Conservation (phyloP, 2,888 invertebrate species). For the Cantharis lateralis region DNA sequence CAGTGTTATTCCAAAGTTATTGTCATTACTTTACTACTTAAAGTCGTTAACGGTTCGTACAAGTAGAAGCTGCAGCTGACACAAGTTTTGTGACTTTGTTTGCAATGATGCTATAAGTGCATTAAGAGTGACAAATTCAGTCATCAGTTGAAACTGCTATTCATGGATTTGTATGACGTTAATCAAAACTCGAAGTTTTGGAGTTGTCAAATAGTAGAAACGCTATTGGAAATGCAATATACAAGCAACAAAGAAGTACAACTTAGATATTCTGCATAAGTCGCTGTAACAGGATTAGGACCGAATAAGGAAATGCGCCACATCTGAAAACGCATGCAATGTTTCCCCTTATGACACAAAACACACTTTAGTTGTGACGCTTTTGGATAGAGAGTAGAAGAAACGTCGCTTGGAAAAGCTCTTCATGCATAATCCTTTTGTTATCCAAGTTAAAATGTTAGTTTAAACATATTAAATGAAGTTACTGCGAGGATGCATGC, state of each 20-base stretch:
- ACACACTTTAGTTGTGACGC: slow-evolving; percentile 21
- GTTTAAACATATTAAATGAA: background rate
- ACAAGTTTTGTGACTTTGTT: slow-evolving; percentile 24
- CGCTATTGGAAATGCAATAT: background rate
- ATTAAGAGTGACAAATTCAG: slow-evolving; percentile 14
- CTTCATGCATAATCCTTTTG: slow-evolving; percentile 28
- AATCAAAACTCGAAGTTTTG: background rate
- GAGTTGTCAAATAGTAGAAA: background rate
- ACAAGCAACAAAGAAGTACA: slow-evolving; percentile 4
- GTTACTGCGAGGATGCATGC: background rate
- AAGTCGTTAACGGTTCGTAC: slow-evolving; percentile 27
- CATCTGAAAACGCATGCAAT: slow-evolving; percentile 18
- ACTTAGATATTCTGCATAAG: slow-evolving; percentile 14
- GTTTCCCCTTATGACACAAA: slow-evolving; percentile 18
- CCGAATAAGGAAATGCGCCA: slow-evolving; percentile 16
- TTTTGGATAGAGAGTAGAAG: slow-evolving; percentile 11
- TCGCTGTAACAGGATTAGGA: slow-evolving; percentile 13
- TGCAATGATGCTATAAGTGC: slow-evolving; percentile 21
- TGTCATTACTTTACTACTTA: slow-evolving; percentile 29
- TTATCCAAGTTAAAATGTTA: slow-evolving; percentile 14
- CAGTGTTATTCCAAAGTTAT: slow-evolving; percentile 29
- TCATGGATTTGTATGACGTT: background rate
- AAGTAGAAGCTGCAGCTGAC: slow-evolving; percentile 30
- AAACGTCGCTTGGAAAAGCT: slow-evolving; percentile 20
- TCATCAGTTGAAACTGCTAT: background rate